Conservation (phyloP, 2,888 invertebrate genomes). For the Agrochola litura region DNA sequence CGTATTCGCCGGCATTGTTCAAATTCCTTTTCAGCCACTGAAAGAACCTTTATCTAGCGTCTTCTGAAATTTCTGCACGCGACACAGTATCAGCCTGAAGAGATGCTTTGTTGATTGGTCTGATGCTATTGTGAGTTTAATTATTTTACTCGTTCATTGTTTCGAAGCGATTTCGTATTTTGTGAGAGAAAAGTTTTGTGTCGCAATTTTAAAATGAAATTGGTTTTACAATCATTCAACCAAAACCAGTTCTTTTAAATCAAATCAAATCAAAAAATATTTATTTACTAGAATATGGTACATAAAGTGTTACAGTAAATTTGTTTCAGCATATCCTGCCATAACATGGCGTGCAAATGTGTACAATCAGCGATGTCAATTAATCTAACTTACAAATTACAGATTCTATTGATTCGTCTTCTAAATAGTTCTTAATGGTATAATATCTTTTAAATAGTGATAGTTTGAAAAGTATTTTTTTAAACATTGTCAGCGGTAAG, state of each 20-base stretch:
- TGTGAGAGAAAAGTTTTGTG: background rate
- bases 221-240: background rate
- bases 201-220: background rate
- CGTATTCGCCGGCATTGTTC: constrained; percentile 70
- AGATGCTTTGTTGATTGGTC: constrained; percentile 54
- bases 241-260: background rate
- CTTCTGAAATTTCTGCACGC: constrained; percentile 69
- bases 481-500: too few species aligned
- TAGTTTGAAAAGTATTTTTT: too few species aligned
- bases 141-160: constrained; percentile 49
- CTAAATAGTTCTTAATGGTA: too few species aligned
- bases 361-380: too few species aligned
- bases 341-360: too few species aligned
- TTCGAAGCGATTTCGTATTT: constrained; percentile 23
- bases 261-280: too few species aligned
- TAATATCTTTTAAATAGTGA: too few species aligned
- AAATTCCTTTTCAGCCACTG: constrained; percentile 73
- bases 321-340: too few species aligned
- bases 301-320: too few species aligned
- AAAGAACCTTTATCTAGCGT: constrained; percentile 73
- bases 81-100: constrained; percentile 62
- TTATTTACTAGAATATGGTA: too few species aligned
- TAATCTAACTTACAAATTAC: too few species aligned
- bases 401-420: too few species aligned
- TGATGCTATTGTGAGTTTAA: constrained; percentile 52